These are phyloP conservation scores for Linyphia triangularis DNA, from an alignment of 2,888 invertebrate species.

Conservation along the genomic window DNA sequence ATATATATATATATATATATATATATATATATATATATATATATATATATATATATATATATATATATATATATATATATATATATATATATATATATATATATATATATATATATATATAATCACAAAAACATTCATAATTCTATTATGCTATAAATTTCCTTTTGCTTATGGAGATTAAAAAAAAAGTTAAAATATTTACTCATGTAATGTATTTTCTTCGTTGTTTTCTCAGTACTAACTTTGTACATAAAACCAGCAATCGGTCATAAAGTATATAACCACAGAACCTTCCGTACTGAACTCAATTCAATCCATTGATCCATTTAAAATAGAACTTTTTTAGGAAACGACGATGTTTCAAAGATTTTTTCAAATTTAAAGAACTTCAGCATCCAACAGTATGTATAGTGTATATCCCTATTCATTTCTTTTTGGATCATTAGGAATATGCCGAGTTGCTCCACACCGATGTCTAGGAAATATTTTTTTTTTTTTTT, in stretches of 20 bases:
- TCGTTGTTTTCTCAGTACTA: no score
- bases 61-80: no score
- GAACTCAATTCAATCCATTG: background rate
- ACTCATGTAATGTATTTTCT: no score
- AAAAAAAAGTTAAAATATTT: no score
- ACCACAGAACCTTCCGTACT: background rate
- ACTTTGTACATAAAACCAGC: background rate
- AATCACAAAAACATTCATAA: no score
- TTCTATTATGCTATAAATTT: no score
- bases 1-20: no score
- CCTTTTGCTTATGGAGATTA: no score
- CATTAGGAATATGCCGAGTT: constrained; percentile 32
- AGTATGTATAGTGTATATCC: background rate
- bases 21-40: no score
- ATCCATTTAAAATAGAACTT: background rate
- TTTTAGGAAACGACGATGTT: constrained; percentile 10
- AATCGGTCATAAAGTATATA: background rate
- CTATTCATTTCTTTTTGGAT: constrained; percentile 27
- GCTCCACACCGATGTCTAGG: background rate
- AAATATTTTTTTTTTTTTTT: constrained; percentile 10
- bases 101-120: no score
- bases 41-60: no score
- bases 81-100: no score
- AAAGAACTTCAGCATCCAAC: constrained; percentile 10
- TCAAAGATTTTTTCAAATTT: background rate